phyloP scores from a whole-genome alignment of 2,113 vertebrate species.

The Nibea coibor region DNA sequence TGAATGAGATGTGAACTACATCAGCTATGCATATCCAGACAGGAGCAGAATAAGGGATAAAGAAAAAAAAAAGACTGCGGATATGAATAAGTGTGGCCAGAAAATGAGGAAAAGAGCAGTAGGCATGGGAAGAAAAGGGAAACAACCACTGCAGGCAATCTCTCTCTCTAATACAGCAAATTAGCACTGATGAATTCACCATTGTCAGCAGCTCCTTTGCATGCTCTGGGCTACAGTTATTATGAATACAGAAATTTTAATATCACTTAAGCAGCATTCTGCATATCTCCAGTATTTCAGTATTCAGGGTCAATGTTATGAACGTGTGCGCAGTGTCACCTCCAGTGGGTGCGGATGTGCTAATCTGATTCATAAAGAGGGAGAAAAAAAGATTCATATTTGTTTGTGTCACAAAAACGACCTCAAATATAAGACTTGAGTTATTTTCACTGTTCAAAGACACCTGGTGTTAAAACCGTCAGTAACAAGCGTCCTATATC shows the following conservation, averaged over 20 bases:
- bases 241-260: slow-evolving; percentile 37
- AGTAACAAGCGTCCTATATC: background rate
- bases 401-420: background rate
- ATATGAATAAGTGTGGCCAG: background rate
- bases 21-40: slow-evolving; percentile 25
- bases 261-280: slow-evolving; percentile 21
- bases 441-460: background rate
- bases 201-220: slow-evolving; percentile 53
- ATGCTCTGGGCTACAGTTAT: slow-evolving; percentile 27
- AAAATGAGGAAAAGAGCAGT: slow-evolving; percentile 11
- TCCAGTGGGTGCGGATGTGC: background rate
- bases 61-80: background rate
- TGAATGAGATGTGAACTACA: background rate
- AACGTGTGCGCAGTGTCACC: slow-evolving; percentile 28
- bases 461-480: background rate
- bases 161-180: slow-evolving; percentile 51
- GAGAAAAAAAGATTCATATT: background rate
- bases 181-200: slow-evolving; percentile 64
- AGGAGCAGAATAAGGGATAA: background rate
- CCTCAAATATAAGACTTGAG: background rate
- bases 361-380: background rate
- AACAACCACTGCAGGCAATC: slow-evolving; percentile 39
- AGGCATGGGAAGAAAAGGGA: slow-evolving; percentile 18
- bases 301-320: slow-evolving; percentile 19
- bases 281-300: slow-evolving; percentile 16